phyloP scores from a whole-genome alignment of 2,113 vertebrate species.

The Eretmochelys imbricata region DNA sequence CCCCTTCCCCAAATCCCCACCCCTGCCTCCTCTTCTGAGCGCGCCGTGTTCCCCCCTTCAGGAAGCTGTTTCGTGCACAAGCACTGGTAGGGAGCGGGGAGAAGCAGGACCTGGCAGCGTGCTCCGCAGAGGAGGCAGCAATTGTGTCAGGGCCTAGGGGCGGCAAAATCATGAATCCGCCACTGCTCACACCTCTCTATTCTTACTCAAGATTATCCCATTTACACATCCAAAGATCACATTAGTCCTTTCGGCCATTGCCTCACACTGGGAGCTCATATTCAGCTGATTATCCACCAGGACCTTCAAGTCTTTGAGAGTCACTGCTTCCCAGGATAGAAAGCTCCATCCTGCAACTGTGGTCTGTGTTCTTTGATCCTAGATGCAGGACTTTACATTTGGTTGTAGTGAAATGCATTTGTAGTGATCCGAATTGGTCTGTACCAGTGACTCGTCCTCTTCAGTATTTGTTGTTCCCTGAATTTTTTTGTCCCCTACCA shows the following conservation, averaged over 20 bases:
- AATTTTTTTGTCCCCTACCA: background rate
- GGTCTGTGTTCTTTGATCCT: background rate
- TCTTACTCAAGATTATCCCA: too few relatives aligned
- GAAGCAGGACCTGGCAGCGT: too few relatives aligned
- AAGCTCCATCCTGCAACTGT: background rate
- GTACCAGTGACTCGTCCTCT: background rate
- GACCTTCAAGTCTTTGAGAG: background rate
- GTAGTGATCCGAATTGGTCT: background rate
- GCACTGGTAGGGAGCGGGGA: too few relatives aligned
- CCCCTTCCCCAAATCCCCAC: too few relatives aligned
- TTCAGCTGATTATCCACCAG: background rate
- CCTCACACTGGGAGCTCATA: background rate
- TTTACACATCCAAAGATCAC: background rate
- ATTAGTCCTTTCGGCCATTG: too few relatives aligned
- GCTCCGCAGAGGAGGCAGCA: too few relatives aligned
- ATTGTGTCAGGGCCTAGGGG: too few relatives aligned
- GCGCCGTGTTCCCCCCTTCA: too few relatives aligned
- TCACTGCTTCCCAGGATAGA: background rate
- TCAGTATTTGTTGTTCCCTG: background rate
- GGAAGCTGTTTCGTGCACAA: too few relatives aligned
- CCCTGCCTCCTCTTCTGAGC: too few relatives aligned
- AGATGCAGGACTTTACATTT: background rate
- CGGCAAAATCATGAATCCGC: too few relatives aligned
- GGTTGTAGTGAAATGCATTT: background rate
- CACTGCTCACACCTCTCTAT: too few relatives aligned